A percentile compares a stretch with the other conserved stretches of the same genome.
These are phyloP conservation scores for Grus americana DNA, from an alignment of 2,113 vertebrate genomes.

Conservation along the genomic window DNA sequence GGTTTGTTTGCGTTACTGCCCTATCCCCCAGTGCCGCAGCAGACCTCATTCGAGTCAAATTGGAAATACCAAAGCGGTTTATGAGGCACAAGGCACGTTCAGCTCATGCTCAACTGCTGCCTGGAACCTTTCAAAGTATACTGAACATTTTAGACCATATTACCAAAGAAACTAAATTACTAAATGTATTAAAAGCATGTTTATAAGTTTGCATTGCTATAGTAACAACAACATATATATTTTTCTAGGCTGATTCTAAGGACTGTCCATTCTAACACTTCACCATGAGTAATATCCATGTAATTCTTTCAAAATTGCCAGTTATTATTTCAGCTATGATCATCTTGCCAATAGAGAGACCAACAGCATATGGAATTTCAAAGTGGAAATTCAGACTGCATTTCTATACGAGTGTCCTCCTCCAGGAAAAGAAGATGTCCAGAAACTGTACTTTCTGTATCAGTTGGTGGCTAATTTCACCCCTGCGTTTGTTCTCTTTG, in stretches of 20 bases:
- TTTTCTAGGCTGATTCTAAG: background rate
- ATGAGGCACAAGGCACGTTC: background rate
- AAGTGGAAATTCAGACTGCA: constrained; percentile 15
- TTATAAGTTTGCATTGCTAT: constrained; percentile 18
- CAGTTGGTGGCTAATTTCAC: background rate
- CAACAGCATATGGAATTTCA: constrained; percentile 11
- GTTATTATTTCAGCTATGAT: constrained; percentile 18
- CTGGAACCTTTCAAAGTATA: background rate
- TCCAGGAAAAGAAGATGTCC: background rate
- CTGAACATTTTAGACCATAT: background rate
- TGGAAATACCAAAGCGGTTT: constrained; percentile 4
- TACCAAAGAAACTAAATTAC: constrained; percentile 2
- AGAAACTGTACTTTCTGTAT: background rate
- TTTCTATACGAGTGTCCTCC: background rate
- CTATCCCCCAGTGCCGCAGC: background rate
- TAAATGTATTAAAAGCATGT: background rate
- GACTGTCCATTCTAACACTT: background rate
- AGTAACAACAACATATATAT: constrained; percentile 18
- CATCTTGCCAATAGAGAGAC: constrained; percentile 3
- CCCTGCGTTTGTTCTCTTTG: background rate
- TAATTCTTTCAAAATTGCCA: constrained; percentile 33
- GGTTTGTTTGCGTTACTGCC: background rate
- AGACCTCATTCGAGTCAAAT: background rate
- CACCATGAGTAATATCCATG: constrained; percentile 5
- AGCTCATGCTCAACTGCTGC: background rate